phyloP scores from a whole-genome alignment of 2,113 vertebrate species.

The Channa argus region DNA sequence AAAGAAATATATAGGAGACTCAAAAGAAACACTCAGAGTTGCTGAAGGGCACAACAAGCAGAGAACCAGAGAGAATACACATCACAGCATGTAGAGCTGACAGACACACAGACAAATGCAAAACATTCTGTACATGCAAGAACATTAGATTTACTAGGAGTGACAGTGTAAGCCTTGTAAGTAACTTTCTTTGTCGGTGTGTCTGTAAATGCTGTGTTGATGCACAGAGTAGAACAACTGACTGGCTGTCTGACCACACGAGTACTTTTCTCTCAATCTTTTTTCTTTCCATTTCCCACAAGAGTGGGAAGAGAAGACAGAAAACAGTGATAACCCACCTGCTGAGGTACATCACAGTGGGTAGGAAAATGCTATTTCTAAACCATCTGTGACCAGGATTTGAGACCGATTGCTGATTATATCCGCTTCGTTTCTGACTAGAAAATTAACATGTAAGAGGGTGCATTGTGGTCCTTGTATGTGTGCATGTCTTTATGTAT shows the following conservation, averaged over 20 bases:
- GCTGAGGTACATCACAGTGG: constrained; percentile 54
- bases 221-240: constrained; percentile 56
- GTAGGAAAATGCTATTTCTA: constrained; percentile 49
- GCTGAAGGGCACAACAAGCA: not conserved
- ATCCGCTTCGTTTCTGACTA: constrained; percentile 14
- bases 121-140: not conserved
- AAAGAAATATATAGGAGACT: not conserved
- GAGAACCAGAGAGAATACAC: not conserved
- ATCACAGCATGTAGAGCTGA: not conserved
- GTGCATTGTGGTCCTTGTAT: not conserved
- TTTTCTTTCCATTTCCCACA: constrained; percentile 45
- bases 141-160: not conserved
- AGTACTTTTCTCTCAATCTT: constrained; percentile 37
- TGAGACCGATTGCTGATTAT: constrained; percentile 27
- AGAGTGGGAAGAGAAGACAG: constrained; percentile 54
- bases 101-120: not conserved
- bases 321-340: constrained; percentile 55
- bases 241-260: constrained; percentile 58
- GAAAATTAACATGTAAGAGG: constrained; percentile 7
- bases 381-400: constrained; percentile 59
- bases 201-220: constrained; percentile 48
- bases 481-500: not conserved
- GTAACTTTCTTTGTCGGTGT: constrained; percentile 1
- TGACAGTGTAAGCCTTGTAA: not conserved
- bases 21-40: not conserved